Evolutionary conservation across 2,888 invertebrate genomes (phyloP).

Genomic region (Automeris io): DNA sequence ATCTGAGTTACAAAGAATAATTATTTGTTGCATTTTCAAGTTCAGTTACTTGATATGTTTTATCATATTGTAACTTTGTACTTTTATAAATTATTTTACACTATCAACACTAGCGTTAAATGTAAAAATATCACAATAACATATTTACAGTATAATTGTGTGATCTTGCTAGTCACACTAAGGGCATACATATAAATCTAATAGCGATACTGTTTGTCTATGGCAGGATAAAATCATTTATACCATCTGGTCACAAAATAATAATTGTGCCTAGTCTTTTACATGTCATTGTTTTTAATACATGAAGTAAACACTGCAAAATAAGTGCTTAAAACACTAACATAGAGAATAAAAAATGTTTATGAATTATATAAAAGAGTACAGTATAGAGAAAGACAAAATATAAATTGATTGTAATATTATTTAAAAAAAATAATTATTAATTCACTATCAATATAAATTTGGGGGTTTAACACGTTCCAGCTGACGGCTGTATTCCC

Average conservation of each 20-base stretch:
- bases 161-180: not conserved
- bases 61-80: slow-evolving; percentile 37
- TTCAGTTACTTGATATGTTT: slow-evolving; percentile 37
- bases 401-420: too few species aligned
- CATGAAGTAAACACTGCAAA: not conserved
- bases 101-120: not conserved
- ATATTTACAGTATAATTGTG: not conserved
- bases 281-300: not conserved
- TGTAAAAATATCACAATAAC: not conserved
- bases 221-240: slow-evolving; percentile 7
- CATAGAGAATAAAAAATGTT: too few species aligned
- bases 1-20: slow-evolving; percentile 16
- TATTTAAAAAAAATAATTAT: too few species aligned
- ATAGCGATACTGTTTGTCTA: slow-evolving; percentile 13
- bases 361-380: too few species aligned
- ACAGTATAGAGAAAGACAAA: too few species aligned
- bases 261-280: slow-evolving; percentile 3
- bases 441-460: too few species aligned
- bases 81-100: slow-evolving; percentile 26
- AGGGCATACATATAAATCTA: not conserved
- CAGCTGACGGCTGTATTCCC: too few species aligned
- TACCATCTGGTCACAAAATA: not conserved
- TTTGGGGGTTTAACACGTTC: too few species aligned
- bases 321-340: not conserved
- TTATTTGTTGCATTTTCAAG: slow-evolving; percentile 20